These are phyloP conservation scores for Anadara kagoshimensis DNA, from an alignment of 1,140 invertebrate genomes.

Conservation along the genomic window DNA sequence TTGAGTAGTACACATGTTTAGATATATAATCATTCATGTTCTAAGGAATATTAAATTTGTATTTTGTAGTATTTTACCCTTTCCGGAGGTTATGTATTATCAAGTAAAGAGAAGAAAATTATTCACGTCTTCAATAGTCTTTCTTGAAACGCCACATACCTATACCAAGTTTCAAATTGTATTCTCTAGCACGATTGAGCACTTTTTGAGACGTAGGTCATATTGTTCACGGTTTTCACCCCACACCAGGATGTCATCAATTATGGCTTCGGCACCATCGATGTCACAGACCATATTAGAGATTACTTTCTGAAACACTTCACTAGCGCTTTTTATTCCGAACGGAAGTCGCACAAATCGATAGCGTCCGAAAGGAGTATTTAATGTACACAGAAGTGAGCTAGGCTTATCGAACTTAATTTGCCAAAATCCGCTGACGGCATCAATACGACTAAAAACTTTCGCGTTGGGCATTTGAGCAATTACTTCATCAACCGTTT, in stretches of 20 bases:
- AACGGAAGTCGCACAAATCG: slow-evolving; percentile 59
- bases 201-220: slow-evolving; percentile 31
- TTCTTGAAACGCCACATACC: too few species aligned
- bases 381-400: slow-evolving; percentile 42
- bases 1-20: too few species aligned
- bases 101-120: too few species aligned
- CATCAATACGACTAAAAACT: slow-evolving; percentile 76
- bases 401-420: slow-evolving; percentile 30
- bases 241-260: too few species aligned
- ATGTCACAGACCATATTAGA: slow-evolving; percentile 21
- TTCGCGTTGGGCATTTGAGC: too few species aligned
- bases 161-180: slow-evolving; percentile 5
- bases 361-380: slow-evolving; percentile 46
- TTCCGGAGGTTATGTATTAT: too few species aligned
- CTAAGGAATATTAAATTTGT: too few species aligned
- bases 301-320: slow-evolving; percentile 36
- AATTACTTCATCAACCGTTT: slow-evolving; percentile 37
- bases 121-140: too few species aligned
- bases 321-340: slow-evolving; percentile 34
- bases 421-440: slow-evolving; percentile 56
- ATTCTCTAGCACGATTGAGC: neutral
- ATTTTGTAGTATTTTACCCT: too few species aligned
- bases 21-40: too few species aligned
- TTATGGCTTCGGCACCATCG: slow-evolving; percentile 49
- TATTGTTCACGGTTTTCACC: slow-evolving; percentile 38